These are phyloP conservation scores for Euborellia annulipes DNA, from an alignment of 1,140 invertebrate species.

Conservation along the genomic window DNA sequence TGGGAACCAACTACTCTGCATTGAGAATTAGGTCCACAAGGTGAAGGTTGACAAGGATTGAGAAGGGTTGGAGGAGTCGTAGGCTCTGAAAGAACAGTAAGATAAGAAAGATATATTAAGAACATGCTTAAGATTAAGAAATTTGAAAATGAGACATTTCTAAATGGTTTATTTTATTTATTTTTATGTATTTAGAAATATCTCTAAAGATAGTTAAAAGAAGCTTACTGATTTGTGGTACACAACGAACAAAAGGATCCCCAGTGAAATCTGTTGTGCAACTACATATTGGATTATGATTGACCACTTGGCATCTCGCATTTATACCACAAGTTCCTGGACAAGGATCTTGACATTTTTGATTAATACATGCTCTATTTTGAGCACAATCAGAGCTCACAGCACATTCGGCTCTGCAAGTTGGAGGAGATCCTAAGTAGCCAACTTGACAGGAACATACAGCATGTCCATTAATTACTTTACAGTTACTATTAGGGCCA, in stretches of 20 bases:
- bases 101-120: slow-evolving; percentile 6
- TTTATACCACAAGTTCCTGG: slow-evolving; percentile 33
- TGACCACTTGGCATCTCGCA: slow-evolving; percentile 40
- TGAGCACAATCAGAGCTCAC: slow-evolving; percentile 31
- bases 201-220: slow-evolving; percentile 4
- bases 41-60: slow-evolving; percentile 54
- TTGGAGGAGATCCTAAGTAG: slow-evolving; percentile 29
- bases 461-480: slow-evolving; percentile 23
- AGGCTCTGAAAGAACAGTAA: slow-evolving; percentile 17
- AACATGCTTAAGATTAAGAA: slow-evolving; percentile 4
- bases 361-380: slow-evolving; percentile 30
- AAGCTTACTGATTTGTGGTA: slow-evolving; percentile 39
- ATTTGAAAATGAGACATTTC: neutral
- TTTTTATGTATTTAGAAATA: no score
- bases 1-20: slow-evolving; percentile 51
- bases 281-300: slow-evolving; percentile 36
- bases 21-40: slow-evolving; percentile 63
- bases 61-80: slow-evolving; percentile 12
- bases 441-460: slow-evolving; percentile 45
- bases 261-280: slow-evolving; percentile 55
- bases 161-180: no score
- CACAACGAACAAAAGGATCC: slow-evolving; percentile 57
- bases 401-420: slow-evolving; percentile 31
- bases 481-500: slow-evolving; percentile 55
- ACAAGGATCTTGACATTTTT: slow-evolving; percentile 34